These are phyloP conservation scores for Alaudala cheleensis DNA, from an alignment of 2,113 vertebrate genomes.

Conservation along the genomic window DNA sequence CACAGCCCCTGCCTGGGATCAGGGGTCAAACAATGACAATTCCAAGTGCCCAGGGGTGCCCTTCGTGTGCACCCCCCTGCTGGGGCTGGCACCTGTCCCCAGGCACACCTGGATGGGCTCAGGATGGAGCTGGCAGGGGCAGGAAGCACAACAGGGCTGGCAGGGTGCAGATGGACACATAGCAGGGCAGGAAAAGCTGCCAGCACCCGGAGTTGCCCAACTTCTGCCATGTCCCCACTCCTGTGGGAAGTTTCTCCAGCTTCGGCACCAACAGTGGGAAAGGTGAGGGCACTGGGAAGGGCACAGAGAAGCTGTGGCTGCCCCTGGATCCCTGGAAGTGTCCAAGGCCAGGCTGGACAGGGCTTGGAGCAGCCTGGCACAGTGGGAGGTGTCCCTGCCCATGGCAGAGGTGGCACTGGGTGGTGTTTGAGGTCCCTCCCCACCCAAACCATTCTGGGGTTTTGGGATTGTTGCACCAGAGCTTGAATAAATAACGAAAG, in stretches of 20 bases:
- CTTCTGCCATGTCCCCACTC: neutral
- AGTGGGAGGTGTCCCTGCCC: neutral
- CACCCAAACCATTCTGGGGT: neutral
- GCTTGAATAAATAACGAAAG: neutral
- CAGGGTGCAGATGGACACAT: fast-evolving
- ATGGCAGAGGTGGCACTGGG: neutral
- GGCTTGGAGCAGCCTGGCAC: neutral
- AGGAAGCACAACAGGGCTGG: fast-evolving
- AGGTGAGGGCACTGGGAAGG: neutral
- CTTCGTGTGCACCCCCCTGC: fast-evolving
- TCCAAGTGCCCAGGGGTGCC: fast-evolving
- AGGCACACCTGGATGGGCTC: fast-evolving
- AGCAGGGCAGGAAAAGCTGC: neutral
- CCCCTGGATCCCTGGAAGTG: neutral
- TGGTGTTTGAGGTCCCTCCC: neutral
- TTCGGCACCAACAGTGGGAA: neutral
- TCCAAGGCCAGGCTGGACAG: neutral
- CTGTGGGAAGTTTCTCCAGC: neutral
- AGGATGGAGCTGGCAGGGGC: neutral
- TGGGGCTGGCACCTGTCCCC: neutral
- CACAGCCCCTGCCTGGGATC: fast-evolving
- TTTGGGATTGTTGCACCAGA: neutral
- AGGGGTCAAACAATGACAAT: fast-evolving
- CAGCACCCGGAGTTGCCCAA: neutral
- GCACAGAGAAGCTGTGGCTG: neutral